Evolutionary conservation across 2,113 vertebrate genomes (phyloP), one percentile per base, ranked within the genome.

Genomic region (Tor tambroides): DNA sequence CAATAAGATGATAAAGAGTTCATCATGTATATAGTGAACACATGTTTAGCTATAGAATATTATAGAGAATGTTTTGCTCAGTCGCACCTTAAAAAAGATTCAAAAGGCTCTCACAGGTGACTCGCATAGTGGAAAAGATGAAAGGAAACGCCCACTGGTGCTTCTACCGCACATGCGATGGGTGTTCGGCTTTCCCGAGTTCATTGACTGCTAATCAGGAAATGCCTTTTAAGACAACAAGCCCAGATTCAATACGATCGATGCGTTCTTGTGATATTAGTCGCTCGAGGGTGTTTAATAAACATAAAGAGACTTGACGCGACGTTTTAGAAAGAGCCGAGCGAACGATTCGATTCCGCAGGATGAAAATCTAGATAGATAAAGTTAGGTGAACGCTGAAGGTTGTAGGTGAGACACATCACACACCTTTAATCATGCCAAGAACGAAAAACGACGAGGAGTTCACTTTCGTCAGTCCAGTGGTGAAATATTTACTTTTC

Each of bases 401-500:
- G 30, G 63, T 83, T 67, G 12, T n/a, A 46, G 41, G 63, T 83
- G 80, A 71, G 19, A 35, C 5, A 26, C 11, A 15, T 54, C 43
- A 72, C 43, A 83, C 30, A 54, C 43, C 14, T 83, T 43, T 43
- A 28, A 87, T 61, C 89, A 97, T 97, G 96, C 93, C 91, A 83
- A 90, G 89, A 88, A 90, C 90, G 92, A 86, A 91, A n/a, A 89
- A 32, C 2, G 91, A 91, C 72, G 91, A 96, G 63, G 91, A 96
- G 63, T 97, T 94, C 92, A 93, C 94, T 6, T 96, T 96, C 90
- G 95, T 98, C 89, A 98, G 94, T 75, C 96, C 95, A 3, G 88
- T 95, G 85, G 96, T 96, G 83, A 99, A 99, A 91, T 98, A 97
- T 90, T 93, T 97, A 35, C 96, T 99, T 4, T 98, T 98, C 92